Evolutionary conservation across 2,113 vertebrate genomes (phyloP), one percentile per base, ranked within the genome.

Genomic region (Tor tambroides): DNA sequence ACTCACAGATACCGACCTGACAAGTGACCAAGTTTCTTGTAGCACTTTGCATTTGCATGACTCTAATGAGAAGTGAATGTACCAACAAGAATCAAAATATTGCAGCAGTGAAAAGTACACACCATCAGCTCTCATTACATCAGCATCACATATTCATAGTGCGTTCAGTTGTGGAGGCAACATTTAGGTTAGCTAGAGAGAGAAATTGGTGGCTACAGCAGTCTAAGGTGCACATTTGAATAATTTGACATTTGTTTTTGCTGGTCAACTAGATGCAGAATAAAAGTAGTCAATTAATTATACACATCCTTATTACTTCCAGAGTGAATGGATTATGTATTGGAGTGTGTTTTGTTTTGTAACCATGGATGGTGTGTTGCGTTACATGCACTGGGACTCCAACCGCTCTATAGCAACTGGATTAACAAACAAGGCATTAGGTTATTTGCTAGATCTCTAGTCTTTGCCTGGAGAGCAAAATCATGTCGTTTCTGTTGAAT

Each of bases 301-400:
- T 28, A 30, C 75, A 77, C 46, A 71, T 7, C 32, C 7, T 5
- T 80, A 56, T 6, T 80, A 21, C 54, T 80, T 80, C 23, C 21
- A 81, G 56, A 43, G n/a, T 10, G 59, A 46, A 69, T 67, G 30
- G 4, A 30, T 30, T 23, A 23, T 46, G 11, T 41, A 14, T 38
- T 67, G 9, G 5, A 11, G n/a, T n/a, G 23, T 75, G 15, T 63
- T 67, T 80, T 65, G 21, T 43, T 75, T 41, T 87, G 85, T 87
- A 26, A 85, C 84, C 67, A 86, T 87, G 80, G 81, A 49, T 81
- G 28, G 67, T 86, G 59, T 75, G 83, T 51, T 75, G 83, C 3
- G 11, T 46, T 84, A 6, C 8, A 5, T 69, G 41, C 63, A 9
- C 4, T 74, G 65, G 38, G 65, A 56, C 43, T 63, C 32, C 41